These are phyloP conservation scores for Morone chrysops DNA, from an alignment of 2,113 vertebrate species.

Conservation along the genomic window DNA sequence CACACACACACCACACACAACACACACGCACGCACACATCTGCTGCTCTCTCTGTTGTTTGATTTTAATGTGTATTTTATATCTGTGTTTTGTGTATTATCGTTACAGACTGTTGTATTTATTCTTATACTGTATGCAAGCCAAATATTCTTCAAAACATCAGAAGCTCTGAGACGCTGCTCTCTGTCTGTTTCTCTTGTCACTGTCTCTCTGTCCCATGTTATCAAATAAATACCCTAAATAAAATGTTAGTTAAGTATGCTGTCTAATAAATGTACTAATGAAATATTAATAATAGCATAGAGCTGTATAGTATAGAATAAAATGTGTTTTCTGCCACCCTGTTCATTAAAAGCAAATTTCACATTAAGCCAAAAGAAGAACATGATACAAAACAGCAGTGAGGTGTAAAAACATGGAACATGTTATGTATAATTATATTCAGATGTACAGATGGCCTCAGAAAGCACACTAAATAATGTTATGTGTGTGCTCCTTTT, in stretches of 20 bases:
- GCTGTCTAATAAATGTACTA: not conserved
- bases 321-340: not conserved
- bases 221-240: not conserved
- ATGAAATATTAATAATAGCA: not conserved
- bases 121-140: not conserved
- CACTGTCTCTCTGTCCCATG: not conserved
- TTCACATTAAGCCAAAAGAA: not conserved
- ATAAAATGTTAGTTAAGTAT: not conserved
- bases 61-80: slow-evolving; percentile 8
- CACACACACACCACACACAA: slow-evolving; percentile 12
- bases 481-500: not conserved
- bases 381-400: not conserved
- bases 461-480: too few relatives aligned
- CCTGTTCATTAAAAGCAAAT: not conserved
- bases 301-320: not conserved
- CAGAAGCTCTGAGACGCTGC: not conserved
- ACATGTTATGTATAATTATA: not conserved
- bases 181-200: not conserved
- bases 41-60: slow-evolving; percentile 2
- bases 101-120: not conserved
- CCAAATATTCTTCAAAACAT: not conserved
- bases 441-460: not conserved
- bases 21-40: not conserved
- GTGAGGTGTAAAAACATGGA: not conserved
- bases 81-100: not conserved